Base-by-base conservation (phyloP, 92 coral and sea anemone genomes). In the Epizoanthus rinbou region DNA sequence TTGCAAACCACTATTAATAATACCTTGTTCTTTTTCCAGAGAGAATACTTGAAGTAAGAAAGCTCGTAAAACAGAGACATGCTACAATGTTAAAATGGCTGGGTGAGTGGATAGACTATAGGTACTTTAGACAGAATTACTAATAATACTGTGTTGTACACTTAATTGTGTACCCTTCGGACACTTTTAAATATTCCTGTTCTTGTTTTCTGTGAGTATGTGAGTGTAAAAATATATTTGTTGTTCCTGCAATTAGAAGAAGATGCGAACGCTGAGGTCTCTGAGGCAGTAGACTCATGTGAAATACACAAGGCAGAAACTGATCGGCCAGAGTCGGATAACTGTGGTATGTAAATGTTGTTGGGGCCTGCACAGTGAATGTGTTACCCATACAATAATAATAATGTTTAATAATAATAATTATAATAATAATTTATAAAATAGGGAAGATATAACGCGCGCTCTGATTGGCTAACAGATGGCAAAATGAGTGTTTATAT, bases 11-110 rank as follows among this genome's bases (percentile, higher is more conserved):
- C 54, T 47, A 4, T 2, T 35, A 63, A 31, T 21, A 23, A 25
- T 9, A 28, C 24, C 9, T 8, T 43, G 69, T 23, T 53, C 1
- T 64, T 31, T 54, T 53, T 18, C 25, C 85, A 93, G 98, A 93
- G 86, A 90, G 89, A 75, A 93, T 93, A 70, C 85, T 87, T 15
- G 91, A 91, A 53, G 94, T 93, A 45, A 91, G 81, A 47, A 72
- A 47, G 64, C 84, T 93, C 73, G 94, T 92, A 1, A 92, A 89
- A 52, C 90, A 93, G 81, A 89, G 94, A 71, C 91, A 90, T 24
- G 75, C 83, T 57, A 75, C 74, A 54, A 78, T 93, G 89, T 75
- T 93, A 33, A 81, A 85, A 33, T 93, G 98, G 98, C 80, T 94
- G 57, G 98, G 98, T 93, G 69, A 81, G 86, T 76, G 9, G 21